phyloP scores from a whole-genome alignment of 2,888 invertebrate genomes.

The Drosophila niveifrons region DNA sequence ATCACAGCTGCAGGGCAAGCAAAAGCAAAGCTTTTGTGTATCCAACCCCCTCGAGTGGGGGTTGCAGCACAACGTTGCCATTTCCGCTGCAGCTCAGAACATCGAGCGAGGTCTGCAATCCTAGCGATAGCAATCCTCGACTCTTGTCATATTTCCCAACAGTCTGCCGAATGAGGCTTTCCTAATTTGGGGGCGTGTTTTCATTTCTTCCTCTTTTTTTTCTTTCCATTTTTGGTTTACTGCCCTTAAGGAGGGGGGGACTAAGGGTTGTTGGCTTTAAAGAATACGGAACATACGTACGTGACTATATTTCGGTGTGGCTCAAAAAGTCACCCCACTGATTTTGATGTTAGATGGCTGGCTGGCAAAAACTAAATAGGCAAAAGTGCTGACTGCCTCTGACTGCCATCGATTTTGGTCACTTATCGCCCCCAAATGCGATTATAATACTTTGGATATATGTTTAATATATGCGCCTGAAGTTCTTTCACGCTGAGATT shows the following conservation, averaged over 20 bases:
- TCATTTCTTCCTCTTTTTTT: conserved; percentile 21
- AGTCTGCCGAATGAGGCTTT: conserved; percentile 42
- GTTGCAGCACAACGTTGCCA: conserved; percentile 36
- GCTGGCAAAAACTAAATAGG: conserved; percentile 62
- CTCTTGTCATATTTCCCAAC: conserved; percentile 68
- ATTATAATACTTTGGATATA: conserved; percentile 73
- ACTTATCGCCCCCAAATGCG: conserved; percentile 76
- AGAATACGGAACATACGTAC: conserved; percentile 46
- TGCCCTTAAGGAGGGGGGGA: conserved; percentile 54
- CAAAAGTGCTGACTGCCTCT: conserved; percentile 63
- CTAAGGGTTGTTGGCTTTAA: conserved; percentile 70
- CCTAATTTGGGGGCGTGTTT: conserved; percentile 74
- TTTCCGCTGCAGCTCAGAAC: conserved; percentile 66
- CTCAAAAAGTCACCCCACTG: conserved; percentile 71
- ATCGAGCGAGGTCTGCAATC: conserved; percentile 52
- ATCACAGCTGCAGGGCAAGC: background rate
- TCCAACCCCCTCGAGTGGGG: conserved; percentile 36
- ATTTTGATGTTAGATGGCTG: conserved; percentile 33
- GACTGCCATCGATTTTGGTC: conserved; percentile 73
- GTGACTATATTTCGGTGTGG: conserved; percentile 57
- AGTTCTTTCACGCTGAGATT: conserved; percentile 62
- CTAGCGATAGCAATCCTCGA: conserved; percentile 47
- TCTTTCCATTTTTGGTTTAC: conserved; percentile 30
- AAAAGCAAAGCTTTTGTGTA: background rate
- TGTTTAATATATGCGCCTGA: conserved; percentile 23